phyloP scores from a whole-genome alignment of 1,140 invertebrate genomes.

The Belonocnema kinseyi region DNA sequence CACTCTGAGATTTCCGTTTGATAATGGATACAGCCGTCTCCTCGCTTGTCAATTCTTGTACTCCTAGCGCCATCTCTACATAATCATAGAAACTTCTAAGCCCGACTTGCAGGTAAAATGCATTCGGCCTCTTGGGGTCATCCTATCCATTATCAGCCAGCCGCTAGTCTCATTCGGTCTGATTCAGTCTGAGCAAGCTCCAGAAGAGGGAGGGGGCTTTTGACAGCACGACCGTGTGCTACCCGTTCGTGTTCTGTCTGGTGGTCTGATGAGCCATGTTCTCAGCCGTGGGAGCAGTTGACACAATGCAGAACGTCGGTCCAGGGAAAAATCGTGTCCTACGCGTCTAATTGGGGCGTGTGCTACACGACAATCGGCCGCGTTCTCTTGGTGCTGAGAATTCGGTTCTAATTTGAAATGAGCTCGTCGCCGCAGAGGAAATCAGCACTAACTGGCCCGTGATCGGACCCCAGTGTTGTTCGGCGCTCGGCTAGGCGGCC shows the following conservation, averaged over 20 bases:
- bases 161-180: too few species aligned
- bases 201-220: background rate
- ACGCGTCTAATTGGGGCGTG: slow-evolving; percentile 19
- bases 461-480: slow-evolving; percentile 19
- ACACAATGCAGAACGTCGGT: slow-evolving; percentile 2
- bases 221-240: background rate
- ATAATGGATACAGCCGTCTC: too few species aligned
- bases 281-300: slow-evolving; percentile 2
- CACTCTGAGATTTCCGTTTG: too few species aligned
- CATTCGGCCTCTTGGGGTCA: too few species aligned
- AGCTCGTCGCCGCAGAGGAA: background rate
- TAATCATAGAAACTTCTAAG: too few species aligned
- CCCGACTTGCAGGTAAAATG: too few species aligned
- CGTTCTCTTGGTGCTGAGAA: background rate
- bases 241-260: background rate
- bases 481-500: slow-evolving; percentile 74
- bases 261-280: background rate
- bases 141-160: too few species aligned
- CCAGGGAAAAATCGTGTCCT: background rate
- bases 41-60: too few species aligned
- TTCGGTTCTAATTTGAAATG: background rate
- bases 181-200: background rate
- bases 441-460: slow-evolving; percentile 13
- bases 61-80: too few species aligned
- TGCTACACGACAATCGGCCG: background rate